A percentile compares a stretch with the other conserved stretches of the same genome.
These are phyloP conservation scores for Pachyseris speciosa DNA, from an alignment of 64 coral and sea anemone species.

Conservation along the genomic window DNA sequence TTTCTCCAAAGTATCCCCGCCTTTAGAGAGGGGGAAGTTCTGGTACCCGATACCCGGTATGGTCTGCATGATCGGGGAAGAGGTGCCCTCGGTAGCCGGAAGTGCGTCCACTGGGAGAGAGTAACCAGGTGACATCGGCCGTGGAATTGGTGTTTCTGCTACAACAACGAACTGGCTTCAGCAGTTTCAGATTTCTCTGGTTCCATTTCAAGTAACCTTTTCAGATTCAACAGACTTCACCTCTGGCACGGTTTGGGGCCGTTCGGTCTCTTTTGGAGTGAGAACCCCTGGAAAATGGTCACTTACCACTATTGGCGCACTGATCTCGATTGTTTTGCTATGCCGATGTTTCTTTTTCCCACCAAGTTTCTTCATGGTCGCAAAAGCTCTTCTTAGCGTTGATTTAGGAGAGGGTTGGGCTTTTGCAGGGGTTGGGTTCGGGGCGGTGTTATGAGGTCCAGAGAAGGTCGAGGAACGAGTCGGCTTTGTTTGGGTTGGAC, in stretches of 20 bases:
- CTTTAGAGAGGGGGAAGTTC: constrained; percentile 93
- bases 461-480: constrained; percentile 11
- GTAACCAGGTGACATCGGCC: background rate
- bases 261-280: constrained; percentile 4
- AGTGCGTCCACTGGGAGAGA: background rate
- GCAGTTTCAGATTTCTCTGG: background rate
- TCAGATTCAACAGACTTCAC: background rate
- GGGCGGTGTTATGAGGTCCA: background rate
- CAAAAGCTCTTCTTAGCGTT: constrained; percentile 47
- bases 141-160: background rate
- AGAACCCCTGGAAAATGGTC: constrained; percentile 26
- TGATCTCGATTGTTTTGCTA: constrained; percentile 68
- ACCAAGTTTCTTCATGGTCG: constrained; percentile 58
- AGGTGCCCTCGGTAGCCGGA: background rate
- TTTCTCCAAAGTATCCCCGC: constrained; percentile 51
- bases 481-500: constrained; percentile 12
- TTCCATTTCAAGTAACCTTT: background rate
- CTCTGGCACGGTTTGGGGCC: background rate
- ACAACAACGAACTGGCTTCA: background rate
- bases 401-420: constrained; percentile 23
- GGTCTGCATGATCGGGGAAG: constrained; percentile 7
- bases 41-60: constrained; percentile 58
- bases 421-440: constrained; percentile 7
- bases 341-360: constrained; percentile 53
- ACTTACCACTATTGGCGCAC: constrained; percentile 41